These are phyloP conservation scores for Dryocosmus kuriphilus DNA, from an alignment of 2,888 invertebrate genomes.

Conservation along the genomic window DNA sequence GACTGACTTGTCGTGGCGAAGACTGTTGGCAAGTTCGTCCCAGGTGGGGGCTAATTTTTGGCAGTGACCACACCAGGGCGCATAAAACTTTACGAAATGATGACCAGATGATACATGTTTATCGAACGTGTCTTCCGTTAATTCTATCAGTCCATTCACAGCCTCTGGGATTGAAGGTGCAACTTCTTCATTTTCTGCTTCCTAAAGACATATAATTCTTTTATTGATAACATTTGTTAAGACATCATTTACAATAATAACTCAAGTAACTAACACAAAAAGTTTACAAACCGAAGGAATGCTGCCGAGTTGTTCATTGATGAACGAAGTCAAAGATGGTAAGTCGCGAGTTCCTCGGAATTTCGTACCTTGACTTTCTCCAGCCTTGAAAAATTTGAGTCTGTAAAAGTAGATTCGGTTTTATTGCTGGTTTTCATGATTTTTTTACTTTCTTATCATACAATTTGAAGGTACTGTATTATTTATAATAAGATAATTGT, in stretches of 20 bases:
- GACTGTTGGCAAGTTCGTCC: slow-evolving; percentile 88
- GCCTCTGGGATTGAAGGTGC: slow-evolving; percentile 78
- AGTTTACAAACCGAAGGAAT: slow-evolving; percentile 65
- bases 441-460: not conserved
- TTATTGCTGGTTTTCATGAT: not conserved
- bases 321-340: slow-evolving; percentile 86
- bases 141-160: slow-evolving; percentile 83
- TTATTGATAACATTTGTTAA: slow-evolving; percentile 1
- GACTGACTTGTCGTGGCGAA: slow-evolving; percentile 83
- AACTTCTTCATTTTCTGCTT: slow-evolving; percentile 61
- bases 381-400: slow-evolving; percentile 87
- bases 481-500: not conserved
- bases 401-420: slow-evolving; percentile 75
- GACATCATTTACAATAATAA: not conserved
- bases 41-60: slow-evolving; percentile 91
- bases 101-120: slow-evolving; percentile 86
- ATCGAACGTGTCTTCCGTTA: slow-evolving; percentile 88
- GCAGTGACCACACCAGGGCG: slow-evolving; percentile 95
- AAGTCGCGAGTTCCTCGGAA: slow-evolving; percentile 89
- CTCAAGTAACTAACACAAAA: not conserved
- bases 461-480: not conserved
- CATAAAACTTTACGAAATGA: slow-evolving; percentile 94
- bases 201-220: slow-evolving; percentile 42
- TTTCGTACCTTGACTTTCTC: slow-evolving; percentile 83
- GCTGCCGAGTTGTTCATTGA: slow-evolving; percentile 85